Conservation (phyloP, 2,113 vertebrate species). For the Ramphastos sulfuratus region DNA sequence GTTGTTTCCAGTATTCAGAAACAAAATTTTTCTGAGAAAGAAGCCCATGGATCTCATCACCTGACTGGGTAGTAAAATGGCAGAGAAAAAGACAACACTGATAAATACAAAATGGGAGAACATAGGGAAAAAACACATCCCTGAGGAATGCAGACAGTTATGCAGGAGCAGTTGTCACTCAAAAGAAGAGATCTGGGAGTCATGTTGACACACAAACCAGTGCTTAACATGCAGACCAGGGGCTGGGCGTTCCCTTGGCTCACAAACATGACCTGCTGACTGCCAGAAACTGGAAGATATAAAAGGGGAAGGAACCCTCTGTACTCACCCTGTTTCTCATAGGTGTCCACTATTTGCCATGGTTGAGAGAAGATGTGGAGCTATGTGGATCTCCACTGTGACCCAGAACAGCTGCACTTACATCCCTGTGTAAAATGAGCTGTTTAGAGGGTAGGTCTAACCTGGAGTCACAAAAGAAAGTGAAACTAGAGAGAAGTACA, state of each 20-base stretch:
- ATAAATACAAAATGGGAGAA: background rate
- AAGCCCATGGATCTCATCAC: background rate
- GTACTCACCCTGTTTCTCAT: constrained; percentile 18
- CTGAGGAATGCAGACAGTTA: background rate
- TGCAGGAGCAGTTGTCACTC: background rate
- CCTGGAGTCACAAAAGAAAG: constrained; percentile 33
- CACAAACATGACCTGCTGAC: background rate
- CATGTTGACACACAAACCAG: background rate
- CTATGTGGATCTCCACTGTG: background rate
- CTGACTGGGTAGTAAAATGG: background rate
- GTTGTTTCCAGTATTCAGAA: background rate
- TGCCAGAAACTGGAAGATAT: constrained; percentile 2
- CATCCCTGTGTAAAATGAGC: background rate
- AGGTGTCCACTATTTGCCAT: background rate
- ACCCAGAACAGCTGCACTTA: background rate
- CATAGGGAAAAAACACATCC: background rate
- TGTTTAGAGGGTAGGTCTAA: background rate
- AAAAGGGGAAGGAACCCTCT: constrained; percentile 2
- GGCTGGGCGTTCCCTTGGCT: constrained; percentile 34
- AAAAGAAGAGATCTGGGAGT: background rate
- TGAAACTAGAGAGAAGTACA: constrained; percentile 6
- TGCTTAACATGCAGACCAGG: constrained; percentile 3
- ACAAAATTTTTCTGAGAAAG: background rate
- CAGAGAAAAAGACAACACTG: background rate
- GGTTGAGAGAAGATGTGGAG: background rate